Evolutionary conservation across 2,797 vertebrate species (phyloP).

Genomic region (Lepilemur septentrionalis): DNA sequence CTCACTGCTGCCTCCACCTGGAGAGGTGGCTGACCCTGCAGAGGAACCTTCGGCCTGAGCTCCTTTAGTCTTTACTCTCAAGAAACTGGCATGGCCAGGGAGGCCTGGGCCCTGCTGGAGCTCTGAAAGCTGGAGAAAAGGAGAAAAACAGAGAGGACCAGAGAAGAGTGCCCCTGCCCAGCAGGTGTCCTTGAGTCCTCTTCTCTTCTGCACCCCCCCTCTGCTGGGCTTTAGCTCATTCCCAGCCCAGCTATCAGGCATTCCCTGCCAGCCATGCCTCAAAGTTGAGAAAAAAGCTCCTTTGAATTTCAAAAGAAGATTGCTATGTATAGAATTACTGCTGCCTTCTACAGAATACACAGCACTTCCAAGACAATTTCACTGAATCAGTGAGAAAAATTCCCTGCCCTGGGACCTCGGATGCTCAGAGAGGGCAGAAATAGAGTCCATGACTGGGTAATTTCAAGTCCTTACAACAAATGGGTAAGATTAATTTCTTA

Average conservation of each 20-base stretch:
- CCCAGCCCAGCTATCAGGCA: neutral
- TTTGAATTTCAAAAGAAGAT: neutral
- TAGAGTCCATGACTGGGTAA: neutral
- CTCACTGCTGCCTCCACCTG: neutral
- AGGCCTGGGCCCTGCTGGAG: no score
- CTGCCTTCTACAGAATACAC: neutral
- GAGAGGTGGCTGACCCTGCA: neutral
- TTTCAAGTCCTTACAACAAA: neutral
- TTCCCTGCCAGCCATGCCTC: neutral
- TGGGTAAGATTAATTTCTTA: neutral
- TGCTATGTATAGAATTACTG: neutral
- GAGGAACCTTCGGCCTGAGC: neutral
- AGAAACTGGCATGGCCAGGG: neutral
- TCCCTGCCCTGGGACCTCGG: neutral
- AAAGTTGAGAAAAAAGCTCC: neutral
- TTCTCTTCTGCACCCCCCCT: accelerated
- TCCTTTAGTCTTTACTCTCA: neutral
- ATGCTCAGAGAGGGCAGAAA: neutral
- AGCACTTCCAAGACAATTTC: neutral
- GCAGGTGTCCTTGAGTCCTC: neutral
- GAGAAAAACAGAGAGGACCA: neutral
- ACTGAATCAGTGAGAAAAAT: neutral
- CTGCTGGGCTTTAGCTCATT: neutral
- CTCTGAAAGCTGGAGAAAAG: neutral
- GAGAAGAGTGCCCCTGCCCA: neutral